phyloP scores from a whole-genome alignment of 37 sponge, comb jelly and placozoan genomes.

The Oopsacas minuta region DNA sequence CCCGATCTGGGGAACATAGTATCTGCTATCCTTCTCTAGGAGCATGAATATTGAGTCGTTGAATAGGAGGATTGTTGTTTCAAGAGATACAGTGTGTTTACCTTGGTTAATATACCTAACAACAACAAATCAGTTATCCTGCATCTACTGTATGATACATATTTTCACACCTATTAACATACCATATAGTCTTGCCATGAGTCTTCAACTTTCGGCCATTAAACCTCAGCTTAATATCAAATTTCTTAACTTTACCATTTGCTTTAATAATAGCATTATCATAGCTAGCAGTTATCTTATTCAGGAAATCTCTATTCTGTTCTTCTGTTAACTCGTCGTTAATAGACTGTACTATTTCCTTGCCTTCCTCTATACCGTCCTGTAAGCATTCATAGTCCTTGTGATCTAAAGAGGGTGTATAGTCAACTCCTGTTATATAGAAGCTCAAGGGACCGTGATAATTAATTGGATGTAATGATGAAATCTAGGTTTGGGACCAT shows the following conservation, averaged over 20 bases:
- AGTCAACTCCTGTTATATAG: too few relatives aligned
- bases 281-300: neutral
- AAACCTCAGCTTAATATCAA: neutral
- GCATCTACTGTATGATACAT: too few relatives aligned
- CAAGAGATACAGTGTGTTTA: neutral
- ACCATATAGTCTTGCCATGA: neutral
- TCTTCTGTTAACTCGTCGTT: constrained; percentile 1
- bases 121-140: neutral
- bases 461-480: too few relatives aligned
- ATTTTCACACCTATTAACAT: neutral
- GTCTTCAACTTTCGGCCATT: neutral
- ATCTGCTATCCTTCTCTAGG: neutral
- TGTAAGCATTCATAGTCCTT: neutral
- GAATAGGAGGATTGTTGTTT: neutral
- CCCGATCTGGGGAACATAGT: neutral
- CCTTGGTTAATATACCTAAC: constrained; percentile 8
- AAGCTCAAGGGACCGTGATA: too few relatives aligned
- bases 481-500: too few relatives aligned
- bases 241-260: constrained; percentile 4
- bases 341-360: constrained; percentile 6
- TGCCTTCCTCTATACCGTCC: neutral
- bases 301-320: neutral
- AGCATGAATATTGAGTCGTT: neutral
- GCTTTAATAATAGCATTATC: neutral
- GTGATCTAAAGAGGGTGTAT: neutral